A percentile compares a stretch with the other conserved stretches of the same genome.
Evolutionary conservation across 2,113 vertebrate genomes (phyloP).

Genomic region (Sphyrna mokarran): DNA sequence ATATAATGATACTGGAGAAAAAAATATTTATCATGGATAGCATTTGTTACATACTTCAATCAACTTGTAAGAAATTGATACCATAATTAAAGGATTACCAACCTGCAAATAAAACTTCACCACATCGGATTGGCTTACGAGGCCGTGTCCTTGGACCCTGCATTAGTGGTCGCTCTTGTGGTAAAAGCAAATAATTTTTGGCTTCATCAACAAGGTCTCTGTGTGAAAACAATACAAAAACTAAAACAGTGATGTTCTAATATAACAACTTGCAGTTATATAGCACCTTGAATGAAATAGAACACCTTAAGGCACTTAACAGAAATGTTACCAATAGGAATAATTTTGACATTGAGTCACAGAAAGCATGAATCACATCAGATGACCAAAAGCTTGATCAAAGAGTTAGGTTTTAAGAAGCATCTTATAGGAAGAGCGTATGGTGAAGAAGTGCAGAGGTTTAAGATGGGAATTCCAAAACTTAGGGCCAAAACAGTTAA

Average conservation of each 20-base stretch:
- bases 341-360: too few species aligned
- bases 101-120: conserved; percentile 98
- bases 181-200: conserved; percentile 93
- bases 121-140: conserved; percentile 91
- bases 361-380: neutral
- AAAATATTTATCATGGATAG: neutral
- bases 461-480: neutral
- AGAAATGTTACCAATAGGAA: too few species aligned
- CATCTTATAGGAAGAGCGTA: neutral
- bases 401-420: neutral
- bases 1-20: neutral
- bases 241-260: neutral
- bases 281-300: neutral
- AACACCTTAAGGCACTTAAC: too few species aligned
- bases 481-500: neutral
- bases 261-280: neutral
- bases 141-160: conserved; percentile 91
- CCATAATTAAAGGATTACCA: conserved; percentile 13
- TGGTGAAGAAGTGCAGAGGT: neutral
- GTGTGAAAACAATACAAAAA: conserved; percentile 33
- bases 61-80: neutral
- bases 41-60: neutral
- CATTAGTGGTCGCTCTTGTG: conserved; percentile 94
- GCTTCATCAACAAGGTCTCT: conserved; percentile 97
- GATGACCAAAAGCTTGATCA: neutral